Evolutionary conservation across 2,888 invertebrate genomes (phyloP), one percentile per base, ranked within the genome.

Genomic region (Patella ulyssiponensis): DNA sequence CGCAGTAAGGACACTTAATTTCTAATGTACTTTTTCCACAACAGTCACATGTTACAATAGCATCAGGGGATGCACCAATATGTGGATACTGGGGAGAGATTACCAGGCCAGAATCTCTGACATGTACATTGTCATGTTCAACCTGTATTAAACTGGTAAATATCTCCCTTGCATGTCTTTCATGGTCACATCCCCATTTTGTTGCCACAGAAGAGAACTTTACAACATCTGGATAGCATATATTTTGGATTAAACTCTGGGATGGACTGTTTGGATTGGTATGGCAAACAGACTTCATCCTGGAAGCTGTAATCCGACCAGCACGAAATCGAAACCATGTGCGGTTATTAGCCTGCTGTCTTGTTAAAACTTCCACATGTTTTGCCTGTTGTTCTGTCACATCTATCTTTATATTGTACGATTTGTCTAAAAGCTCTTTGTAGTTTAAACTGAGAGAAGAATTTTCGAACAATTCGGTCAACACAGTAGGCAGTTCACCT

Each of bases 301-400:
- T 69, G 15, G 80, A 81, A 11, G 79, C 79, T 27, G 80, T 81
- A 20, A 81, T 75, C n/a, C 80, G 54, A 4, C 81, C 81, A 33
- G 77, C 70, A 14, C 79, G 53, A 71, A 81, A 80, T 73, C 76
- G 74, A 33, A 64, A n/a, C 79, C 79, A 79, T 15, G 75, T 27
- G 44, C 58, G 70, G 14, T 27, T 78, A 15, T 71, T 64, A 14
- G 82, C 17, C 56, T 80, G 78, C 15, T 75, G 71, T 14, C 71
- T n/a, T 1, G 80, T 80, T 17, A 33, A n/a, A 7, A 74, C 44
- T 72, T 79, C 78, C 17, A 77, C 78, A 44, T 52, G 20, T 20
- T 33, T 27, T 11, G 73, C 72, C 33, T 80, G 73, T 52, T 58
- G 33, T 15, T 71, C 3, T n/a, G 73, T 53, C 1, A 80, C 78